Evolutionary conservation across 2,888 invertebrate species (phyloP), one percentile per base, ranked within the genome.

Genomic region (Tetramorium bicarinatum): DNA sequence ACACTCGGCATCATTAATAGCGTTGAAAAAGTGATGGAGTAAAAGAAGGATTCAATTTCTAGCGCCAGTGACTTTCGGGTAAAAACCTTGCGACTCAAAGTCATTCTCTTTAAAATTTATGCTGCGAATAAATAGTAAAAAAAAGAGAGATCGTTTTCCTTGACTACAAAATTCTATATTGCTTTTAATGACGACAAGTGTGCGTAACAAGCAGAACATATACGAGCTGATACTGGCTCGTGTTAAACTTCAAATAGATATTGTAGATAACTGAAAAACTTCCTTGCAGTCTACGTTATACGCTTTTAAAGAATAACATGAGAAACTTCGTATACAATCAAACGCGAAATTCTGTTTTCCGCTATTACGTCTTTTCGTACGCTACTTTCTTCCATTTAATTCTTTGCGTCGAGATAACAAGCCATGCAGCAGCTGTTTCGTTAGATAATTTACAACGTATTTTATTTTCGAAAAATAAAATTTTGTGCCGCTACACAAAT

Each of bases 281-380:
- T 59, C 9, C 38, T 49, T 72, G 79, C 72, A 44, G 25, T 38
- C 79, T 80, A 72, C 47, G 38, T 54, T 80, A 56, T 75, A 79
- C 18, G n/a, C 59, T 56, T 34, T 69, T 29, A 21, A 69, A 49
- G 25, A 72, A 71, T 72, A 34, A 71, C 59, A 25, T 59, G 59
- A 79, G 79, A 79, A 80, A 72, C 47, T 72, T 80, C 54, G 72
- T 80, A 80, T 72, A 72, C 79, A 72, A 80, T 72, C 38, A 80
- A 72, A 80, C 72, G 79, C 47, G 49, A 80, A 80, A 49, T 72
- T 72, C 44, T 29, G 21, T 44, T 56, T 25, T 69, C 15, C 41
- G 44, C 56, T 69, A 44, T 76, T 69, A 56, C 56, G 49, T 21
- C 25, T 67, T 71, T 25, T 21, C 71, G 71, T 34, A 29, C 18